Conservation (phyloP, 2,113 vertebrate species). For the Gallinago paraguaiae region DNA sequence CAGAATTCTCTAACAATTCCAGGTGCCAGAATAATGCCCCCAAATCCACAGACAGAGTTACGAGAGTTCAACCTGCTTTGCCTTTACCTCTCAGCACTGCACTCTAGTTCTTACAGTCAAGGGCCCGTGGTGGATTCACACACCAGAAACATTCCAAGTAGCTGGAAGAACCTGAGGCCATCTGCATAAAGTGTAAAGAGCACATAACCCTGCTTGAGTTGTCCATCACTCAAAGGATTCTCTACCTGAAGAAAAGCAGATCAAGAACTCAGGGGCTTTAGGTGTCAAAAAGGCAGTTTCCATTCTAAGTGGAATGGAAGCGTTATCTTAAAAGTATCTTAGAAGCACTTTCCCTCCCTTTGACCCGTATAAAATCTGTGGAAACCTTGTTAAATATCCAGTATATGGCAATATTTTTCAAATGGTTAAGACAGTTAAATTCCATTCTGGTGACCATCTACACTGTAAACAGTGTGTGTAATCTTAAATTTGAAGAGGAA, state of each 20-base stretch:
- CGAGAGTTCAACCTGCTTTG: neutral
- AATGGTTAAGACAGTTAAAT: constrained; percentile 37
- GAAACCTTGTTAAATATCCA: constrained; percentile 46
- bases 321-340: neutral
- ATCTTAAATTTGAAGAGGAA: constrained; percentile 25
- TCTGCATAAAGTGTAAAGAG: neutral
- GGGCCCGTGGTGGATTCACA: neutral
- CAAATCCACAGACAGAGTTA: neutral
- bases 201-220: neutral
- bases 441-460: constrained; percentile 46
- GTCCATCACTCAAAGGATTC: neutral
- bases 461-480: neutral
- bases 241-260: constrained; percentile 28
- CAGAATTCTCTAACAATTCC: neutral
- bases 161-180: neutral
- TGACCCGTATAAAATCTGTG: constrained; percentile 40
- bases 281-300: constrained; percentile 38
- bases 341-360: constrained; percentile 41
- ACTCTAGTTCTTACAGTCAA: neutral
- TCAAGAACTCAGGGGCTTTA: neutral
- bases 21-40: neutral
- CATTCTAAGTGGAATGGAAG: neutral
- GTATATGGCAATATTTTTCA: constrained; percentile 24
- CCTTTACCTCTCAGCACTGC: neutral
- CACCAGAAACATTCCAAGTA: neutral